A percentile compares a stretch with the other conserved stretches of the same genome.
Conservation (phyloP, 2,113 vertebrate species). For the Cardinalis cardinalis region DNA sequence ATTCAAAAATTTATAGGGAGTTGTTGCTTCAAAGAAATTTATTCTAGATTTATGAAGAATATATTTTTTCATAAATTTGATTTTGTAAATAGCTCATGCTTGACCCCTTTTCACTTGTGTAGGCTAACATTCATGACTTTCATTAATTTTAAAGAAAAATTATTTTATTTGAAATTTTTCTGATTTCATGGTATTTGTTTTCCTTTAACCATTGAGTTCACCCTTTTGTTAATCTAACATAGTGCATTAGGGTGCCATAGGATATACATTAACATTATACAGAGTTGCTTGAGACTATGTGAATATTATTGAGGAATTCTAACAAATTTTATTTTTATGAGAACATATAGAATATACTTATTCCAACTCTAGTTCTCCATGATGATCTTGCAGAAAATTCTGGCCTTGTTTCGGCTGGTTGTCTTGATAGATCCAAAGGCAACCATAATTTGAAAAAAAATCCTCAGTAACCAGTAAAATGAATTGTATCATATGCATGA, state of each 20-base stretch:
- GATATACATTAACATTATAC: neutral
- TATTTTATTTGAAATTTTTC: neutral
- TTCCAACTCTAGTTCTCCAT: neutral
- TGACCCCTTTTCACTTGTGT: neutral
- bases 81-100: neutral
- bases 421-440: neutral
- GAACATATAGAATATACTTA: neutral
- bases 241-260: neutral
- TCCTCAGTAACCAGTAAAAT: neutral
- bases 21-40: neutral
- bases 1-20: neutral
- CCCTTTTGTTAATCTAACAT: neutral
- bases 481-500: neutral
- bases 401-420: neutral
- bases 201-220: neutral
- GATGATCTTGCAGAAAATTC: neutral
- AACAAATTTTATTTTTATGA: neutral
- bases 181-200: neutral
- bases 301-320: neutral
- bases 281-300: neutral
- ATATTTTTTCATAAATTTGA: neutral
- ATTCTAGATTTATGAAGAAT: neutral
- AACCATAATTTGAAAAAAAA: neutral
- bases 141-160: neutral
- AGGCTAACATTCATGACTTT: neutral